A percentile compares a stretch with the other conserved stretches of the same genome.
phyloP scores from a whole-genome alignment of 2,113 vertebrate species.

The Nymphicus hollandicus region DNA sequence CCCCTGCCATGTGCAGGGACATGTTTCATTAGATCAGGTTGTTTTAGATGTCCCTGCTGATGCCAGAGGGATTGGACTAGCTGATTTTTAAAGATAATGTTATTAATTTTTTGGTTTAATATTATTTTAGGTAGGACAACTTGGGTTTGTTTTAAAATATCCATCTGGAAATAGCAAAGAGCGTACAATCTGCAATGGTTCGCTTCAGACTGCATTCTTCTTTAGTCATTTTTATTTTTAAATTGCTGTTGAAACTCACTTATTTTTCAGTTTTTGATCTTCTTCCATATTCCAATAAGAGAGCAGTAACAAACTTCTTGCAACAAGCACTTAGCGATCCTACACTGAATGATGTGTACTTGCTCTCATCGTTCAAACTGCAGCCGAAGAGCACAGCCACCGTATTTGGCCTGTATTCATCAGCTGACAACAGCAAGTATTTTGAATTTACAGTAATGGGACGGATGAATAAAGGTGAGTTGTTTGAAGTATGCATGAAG shows the following conservation, averaged over 20 bases:
- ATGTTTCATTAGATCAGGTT: background rate
- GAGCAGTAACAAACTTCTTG: conserved; percentile 76
- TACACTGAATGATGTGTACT: conserved; percentile 81
- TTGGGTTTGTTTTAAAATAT: background rate
- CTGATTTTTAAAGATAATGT: background rate
- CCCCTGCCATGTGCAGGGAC: rapidly evolving
- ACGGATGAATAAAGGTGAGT: conserved; percentile 89
- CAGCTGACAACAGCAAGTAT: conserved; percentile 85
- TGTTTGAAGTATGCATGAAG: background rate
- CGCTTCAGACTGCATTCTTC: background rate
- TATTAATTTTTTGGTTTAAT: background rate
- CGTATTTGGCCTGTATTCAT: conserved; percentile 86
- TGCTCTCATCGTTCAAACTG: conserved; percentile 86
- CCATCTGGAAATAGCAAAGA: background rate
- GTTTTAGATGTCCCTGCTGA: background rate
- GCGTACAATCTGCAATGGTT: background rate
- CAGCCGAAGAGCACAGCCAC: conserved; percentile 82
- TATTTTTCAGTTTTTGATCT: conserved; percentile 89
- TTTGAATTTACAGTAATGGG: conserved; percentile 91
- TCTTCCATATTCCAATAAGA: conserved; percentile 84
- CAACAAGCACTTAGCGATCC: conserved; percentile 83
- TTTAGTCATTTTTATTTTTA: background rate
- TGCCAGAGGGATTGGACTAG: background rate
- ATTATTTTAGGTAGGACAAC: background rate
- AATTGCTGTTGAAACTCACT: background rate